A percentile compares a stretch with the other conserved stretches of the same genome.
phyloP scores from a whole-genome alignment of 1,140 invertebrate genomes.

The Philaenus spumarius region DNA sequence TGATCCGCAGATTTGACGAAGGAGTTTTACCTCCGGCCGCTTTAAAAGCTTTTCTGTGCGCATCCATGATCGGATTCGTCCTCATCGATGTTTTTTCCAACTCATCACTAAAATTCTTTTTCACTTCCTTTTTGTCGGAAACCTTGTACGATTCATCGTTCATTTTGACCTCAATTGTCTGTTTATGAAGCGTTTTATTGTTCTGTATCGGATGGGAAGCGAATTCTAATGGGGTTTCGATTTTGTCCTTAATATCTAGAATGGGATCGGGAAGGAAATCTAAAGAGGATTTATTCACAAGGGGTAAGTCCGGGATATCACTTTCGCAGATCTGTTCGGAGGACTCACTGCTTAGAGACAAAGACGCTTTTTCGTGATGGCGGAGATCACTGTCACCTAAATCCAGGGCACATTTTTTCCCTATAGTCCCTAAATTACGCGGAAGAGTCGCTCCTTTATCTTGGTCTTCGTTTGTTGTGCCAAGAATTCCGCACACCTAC shows the following conservation, averaged over 20 bases:
- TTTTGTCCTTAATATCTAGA: no score
- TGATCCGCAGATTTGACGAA: constrained; percentile 11
- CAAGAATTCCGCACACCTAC: constrained; percentile 20
- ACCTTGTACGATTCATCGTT: no score
- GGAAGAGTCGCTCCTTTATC: constrained; percentile 10
- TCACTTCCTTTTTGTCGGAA: no score
- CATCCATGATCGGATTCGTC: constrained; percentile 11
- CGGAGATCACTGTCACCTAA: constrained; percentile 10
- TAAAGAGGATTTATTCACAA: no score
- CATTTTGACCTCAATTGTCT: no score
- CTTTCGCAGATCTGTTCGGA: not conserved
- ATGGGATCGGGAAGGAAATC: no score
- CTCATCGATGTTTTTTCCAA: constrained; percentile 2
- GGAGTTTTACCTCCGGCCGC: constrained; percentile 21
- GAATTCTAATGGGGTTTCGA: no score
- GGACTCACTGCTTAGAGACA: not conserved
- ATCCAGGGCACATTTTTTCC: constrained; percentile 25
- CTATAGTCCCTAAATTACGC: constrained; percentile 19
- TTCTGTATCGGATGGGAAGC: no score
- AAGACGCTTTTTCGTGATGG: not conserved
- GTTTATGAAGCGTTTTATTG: no score
- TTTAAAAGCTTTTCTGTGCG: constrained; percentile 20
- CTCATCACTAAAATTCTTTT: constrained; percentile 1
- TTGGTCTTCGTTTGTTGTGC: constrained; percentile 8
- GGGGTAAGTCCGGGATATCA: no score